Percentiles rank a stretch among this genome's conserved stretches.
Conservation (phyloP, 2,113 vertebrate genomes). For the Chaetodon auriga region DNA sequence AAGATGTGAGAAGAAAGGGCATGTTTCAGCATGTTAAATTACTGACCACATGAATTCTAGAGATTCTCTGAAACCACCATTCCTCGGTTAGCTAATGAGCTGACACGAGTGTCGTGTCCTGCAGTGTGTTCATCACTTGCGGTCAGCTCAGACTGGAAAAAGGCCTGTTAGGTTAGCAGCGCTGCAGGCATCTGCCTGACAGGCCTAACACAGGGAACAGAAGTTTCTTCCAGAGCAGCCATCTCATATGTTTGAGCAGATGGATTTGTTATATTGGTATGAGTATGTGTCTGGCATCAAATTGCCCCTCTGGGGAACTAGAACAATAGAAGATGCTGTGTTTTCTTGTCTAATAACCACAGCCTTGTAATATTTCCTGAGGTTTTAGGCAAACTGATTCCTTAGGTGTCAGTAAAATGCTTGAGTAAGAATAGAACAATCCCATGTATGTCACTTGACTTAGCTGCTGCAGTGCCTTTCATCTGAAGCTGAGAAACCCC, state of each 20-base stretch:
- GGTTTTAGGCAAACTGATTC: background rate
- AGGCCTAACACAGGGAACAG: constrained; percentile 6
- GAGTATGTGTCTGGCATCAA: background rate
- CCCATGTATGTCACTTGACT: background rate
- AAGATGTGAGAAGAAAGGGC: background rate
- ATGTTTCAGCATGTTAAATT: background rate
- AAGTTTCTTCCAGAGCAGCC: constrained; percentile 7
- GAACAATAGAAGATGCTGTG: background rate
- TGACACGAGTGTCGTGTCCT: background rate
- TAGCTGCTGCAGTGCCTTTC: background rate
- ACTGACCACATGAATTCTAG: background rate
- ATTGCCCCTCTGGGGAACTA: background rate
- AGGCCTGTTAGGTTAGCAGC: background rate
- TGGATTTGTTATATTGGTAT: background rate
- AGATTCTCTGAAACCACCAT: background rate
- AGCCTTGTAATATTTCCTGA: background rate
- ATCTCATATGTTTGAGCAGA: background rate
- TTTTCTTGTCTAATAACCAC: background rate
- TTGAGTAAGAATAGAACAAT: background rate
- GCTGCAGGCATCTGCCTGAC: constrained; percentile 8
- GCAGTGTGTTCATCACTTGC: background rate
- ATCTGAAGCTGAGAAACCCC: constrained; percentile 14
- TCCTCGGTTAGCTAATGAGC: background rate
- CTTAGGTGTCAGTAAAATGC: background rate
- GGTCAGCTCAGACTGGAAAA: background rate